Conservation (phyloP, 2,888 invertebrate genomes). For the Actias luna region DNA sequence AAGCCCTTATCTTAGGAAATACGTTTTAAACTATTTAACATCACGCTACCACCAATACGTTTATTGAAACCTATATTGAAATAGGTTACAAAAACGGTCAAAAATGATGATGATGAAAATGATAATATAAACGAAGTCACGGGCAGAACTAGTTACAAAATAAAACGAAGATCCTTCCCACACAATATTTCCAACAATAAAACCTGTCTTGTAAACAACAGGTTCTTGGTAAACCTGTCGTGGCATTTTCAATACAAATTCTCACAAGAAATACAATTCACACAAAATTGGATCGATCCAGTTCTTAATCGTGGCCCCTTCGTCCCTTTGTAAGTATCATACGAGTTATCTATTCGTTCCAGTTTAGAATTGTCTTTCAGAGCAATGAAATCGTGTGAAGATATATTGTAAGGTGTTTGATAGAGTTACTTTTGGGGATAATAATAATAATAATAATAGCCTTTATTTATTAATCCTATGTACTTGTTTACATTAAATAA, state of each 20-base stretch:
- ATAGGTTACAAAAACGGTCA: too few relatives aligned
- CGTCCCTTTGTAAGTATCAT: not conserved
- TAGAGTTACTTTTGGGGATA: not conserved
- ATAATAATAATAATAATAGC: too few relatives aligned
- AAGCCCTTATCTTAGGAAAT: too few relatives aligned
- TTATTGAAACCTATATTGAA: too few relatives aligned
- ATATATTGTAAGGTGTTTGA: not conserved
- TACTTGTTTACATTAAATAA: too few relatives aligned
- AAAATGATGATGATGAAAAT: too few relatives aligned
- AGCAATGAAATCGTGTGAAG: not conserved
- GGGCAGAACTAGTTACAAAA: too few relatives aligned
- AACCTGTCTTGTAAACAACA: not conserved
- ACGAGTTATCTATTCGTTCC: not conserved
- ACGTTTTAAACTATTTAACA: too few relatives aligned
- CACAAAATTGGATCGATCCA: not conserved
- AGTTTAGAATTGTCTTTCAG: not conserved
- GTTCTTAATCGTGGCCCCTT: not conserved
- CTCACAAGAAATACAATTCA: not conserved
- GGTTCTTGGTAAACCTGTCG: not conserved
- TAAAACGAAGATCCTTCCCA: too few relatives aligned
- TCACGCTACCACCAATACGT: too few relatives aligned
- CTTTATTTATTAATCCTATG: too few relatives aligned
- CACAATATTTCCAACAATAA: not conserved
- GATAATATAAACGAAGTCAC: too few relatives aligned
- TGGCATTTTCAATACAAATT: not conserved